These are phyloP conservation scores for Stictonetta naevosa DNA, from an alignment of 2,113 vertebrate genomes.

Conservation along the genomic window DNA sequence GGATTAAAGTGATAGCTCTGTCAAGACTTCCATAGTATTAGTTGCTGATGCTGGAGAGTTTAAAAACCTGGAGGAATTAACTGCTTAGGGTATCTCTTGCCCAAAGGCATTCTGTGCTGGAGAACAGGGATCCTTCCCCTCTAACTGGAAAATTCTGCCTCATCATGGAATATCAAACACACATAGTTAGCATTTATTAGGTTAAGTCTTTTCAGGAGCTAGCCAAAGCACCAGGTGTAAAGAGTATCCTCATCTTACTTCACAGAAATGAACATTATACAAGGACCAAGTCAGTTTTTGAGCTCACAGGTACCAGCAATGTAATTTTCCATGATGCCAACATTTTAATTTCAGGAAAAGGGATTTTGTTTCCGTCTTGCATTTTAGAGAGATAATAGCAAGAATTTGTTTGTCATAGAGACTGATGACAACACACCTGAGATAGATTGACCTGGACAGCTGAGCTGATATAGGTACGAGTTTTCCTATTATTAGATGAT, in stretches of 20 bases:
- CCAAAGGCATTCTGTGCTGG: neutral
- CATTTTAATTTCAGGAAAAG: neutral
- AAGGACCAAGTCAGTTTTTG: neutral
- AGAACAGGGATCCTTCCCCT: constrained; percentile 26
- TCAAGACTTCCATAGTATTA: constrained; percentile 54
- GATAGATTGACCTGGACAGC: neutral
- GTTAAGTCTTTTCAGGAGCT: constrained; percentile 1
- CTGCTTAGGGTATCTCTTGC: constrained; percentile 31
- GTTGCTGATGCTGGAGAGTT: constrained; percentile 46
- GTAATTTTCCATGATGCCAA: neutral
- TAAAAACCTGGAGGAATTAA: constrained; percentile 64
- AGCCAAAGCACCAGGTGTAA: neutral
- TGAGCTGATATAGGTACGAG: neutral
- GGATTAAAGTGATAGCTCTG: constrained; percentile 64
- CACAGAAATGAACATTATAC: neutral
- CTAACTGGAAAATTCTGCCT: constrained; percentile 61
- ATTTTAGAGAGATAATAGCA: neutral
- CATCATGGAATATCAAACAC: constrained; percentile 46
- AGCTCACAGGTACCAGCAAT: neutral
- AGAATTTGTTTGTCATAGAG: neutral
- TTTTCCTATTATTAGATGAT: neutral
- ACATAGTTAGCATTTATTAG: constrained; percentile 10
- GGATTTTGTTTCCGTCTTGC: neutral
- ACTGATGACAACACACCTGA: neutral
- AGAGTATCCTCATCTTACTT: neutral